A percentile compares a stretch with the other conserved stretches of the same genome.
These are phyloP conservation scores for Plagiodera versicolora DNA, from an alignment of 2,888 invertebrate genomes.

Conservation along the genomic window DNA sequence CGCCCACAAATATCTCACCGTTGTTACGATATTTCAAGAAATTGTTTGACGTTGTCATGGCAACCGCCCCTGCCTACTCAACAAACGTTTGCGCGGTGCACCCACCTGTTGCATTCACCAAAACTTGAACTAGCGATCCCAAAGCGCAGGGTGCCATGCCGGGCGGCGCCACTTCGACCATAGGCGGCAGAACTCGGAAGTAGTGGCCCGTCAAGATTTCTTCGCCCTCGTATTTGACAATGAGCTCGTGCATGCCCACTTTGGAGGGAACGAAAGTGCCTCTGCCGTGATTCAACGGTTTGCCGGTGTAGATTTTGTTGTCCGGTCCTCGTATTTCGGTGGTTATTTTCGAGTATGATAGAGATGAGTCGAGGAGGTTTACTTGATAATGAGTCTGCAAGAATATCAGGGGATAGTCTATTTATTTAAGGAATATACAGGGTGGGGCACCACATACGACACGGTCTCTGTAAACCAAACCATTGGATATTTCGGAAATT, in stretches of 20 bases:
- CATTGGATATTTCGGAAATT: too few species aligned
- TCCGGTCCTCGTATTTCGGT: constrained; percentile 52
- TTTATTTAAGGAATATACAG: not conserved
- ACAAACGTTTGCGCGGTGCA: not conserved
- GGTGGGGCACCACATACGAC: too few species aligned
- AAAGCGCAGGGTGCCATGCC: constrained; percentile 95
- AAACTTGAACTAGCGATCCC: constrained; percentile 92
- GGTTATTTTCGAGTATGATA: constrained; percentile 49
- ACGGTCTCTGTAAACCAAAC: too few species aligned
- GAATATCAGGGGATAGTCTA: not conserved
- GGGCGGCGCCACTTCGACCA: constrained; percentile 84
- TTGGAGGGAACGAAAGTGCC: constrained; percentile 87
- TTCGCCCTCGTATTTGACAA: constrained; percentile 62
- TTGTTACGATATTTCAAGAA: not conserved
- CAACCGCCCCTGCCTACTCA: not conserved
- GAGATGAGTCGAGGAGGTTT: constrained; percentile 64
- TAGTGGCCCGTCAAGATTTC: constrained; percentile 64
- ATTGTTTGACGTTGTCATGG: not conserved
- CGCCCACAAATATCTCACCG: too few species aligned
- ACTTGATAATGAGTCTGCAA: constrained; percentile 78
- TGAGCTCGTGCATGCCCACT: constrained; percentile 88
- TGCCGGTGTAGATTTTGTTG: constrained; percentile 54
- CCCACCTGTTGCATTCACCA: constrained; percentile 80
- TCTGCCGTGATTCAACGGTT: constrained; percentile 69
- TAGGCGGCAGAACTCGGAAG: constrained; percentile 84